phyloP scores from a whole-genome alignment of 2,888 invertebrate species.

The Pyrrhia umbra region DNA sequence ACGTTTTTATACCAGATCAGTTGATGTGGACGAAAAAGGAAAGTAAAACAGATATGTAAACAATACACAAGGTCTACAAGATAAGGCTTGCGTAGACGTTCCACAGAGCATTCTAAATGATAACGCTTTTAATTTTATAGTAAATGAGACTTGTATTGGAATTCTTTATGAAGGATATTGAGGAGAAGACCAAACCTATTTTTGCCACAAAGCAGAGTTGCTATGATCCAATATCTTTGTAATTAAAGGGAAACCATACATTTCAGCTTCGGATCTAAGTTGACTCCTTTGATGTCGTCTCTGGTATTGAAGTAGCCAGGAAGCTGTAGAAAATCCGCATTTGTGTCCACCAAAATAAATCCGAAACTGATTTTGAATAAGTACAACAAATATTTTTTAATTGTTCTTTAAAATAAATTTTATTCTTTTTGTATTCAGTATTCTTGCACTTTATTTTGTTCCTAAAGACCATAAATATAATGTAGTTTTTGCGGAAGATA shows the following conservation, averaged over 20 bases:
- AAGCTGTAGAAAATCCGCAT: too few species aligned
- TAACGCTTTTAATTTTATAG: too few species aligned
- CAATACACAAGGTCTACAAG: constrained; percentile 6
- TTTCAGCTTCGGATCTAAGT: too few species aligned
- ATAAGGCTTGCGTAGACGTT: background rate
- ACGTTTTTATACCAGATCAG: constrained; percentile 21
- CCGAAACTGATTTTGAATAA: background rate
- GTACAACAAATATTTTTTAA: background rate
- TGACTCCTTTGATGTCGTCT: too few species aligned
- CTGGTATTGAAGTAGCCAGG: too few species aligned
- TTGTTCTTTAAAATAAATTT: background rate
- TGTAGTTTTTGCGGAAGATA: constrained; percentile 26
- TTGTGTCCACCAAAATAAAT: background rate
- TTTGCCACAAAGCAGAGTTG: too few species aligned
- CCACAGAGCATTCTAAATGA: background rate
- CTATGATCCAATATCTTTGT: too few species aligned
- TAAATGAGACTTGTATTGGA: too few species aligned
- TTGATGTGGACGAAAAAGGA: constrained; percentile 20
- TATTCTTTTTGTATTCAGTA: background rate
- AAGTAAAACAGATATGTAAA: constrained; percentile 10
- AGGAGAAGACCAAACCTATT: too few species aligned
- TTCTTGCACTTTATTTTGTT: constrained; percentile 4
- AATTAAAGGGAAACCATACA: too few species aligned
- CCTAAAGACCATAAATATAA: constrained; percentile 10
- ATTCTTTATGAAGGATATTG: too few species aligned